Conservation (phyloP, 2,797 vertebrate species). For the Sebastes itinus region DNA sequence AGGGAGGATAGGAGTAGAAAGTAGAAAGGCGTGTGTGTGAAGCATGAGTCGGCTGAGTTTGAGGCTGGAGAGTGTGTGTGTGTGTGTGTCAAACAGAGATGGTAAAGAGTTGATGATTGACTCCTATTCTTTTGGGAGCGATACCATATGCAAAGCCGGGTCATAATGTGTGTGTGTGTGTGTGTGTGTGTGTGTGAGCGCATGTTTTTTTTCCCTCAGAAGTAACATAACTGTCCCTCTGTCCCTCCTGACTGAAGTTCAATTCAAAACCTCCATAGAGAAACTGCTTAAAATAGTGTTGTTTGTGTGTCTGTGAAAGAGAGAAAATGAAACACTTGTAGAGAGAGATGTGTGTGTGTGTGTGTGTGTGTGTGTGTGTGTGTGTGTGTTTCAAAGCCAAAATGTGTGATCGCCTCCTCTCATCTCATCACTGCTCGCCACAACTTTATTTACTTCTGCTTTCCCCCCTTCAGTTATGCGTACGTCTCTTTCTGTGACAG, state of each 20-base stretch:
- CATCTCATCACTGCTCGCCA: constrained; percentile 34
- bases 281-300: constrained; percentile 16
- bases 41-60: constrained; percentile 49
- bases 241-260: constrained; percentile 51
- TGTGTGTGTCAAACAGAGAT: constrained; percentile 33
- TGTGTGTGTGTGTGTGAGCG: not conserved
- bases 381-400: constrained; percentile 18
- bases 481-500: not conserved
- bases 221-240: constrained; percentile 15
- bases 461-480: constrained; percentile 1
- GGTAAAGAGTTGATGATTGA: constrained; percentile 72
- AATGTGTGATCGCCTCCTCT: constrained; percentile 36
- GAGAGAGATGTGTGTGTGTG: not conserved
- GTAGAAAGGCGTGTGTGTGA: constrained; percentile 19
- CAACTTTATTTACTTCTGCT: constrained; percentile 72
- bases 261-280: not conserved
- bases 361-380: not conserved
- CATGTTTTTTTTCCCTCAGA: not conserved
- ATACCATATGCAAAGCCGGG: constrained; percentile 40
- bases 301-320: not conserved
- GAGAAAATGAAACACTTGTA: no score
- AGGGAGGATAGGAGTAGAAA: constrained; percentile 11
- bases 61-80: constrained; percentile 13
- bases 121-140: constrained; percentile 41
- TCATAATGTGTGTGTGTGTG: not conserved